Evolutionary conservation across 2,888 invertebrate genomes (phyloP).

Genomic region (Stenodema calcarata): DNA sequence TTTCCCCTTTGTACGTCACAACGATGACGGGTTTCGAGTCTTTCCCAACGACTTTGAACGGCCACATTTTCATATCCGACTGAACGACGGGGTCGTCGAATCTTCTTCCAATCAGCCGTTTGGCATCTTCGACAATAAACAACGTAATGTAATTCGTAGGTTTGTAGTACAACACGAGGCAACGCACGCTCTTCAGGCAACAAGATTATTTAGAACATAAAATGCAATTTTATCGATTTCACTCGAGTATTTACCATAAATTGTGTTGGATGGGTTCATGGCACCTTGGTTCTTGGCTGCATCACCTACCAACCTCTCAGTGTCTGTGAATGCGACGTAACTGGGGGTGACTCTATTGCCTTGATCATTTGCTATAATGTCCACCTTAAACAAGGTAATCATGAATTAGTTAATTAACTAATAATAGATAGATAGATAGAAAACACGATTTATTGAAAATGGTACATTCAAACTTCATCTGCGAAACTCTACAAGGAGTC

Average conservation of each 20-base stretch:
- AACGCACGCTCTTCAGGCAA: too few relatives aligned
- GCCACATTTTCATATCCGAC: slow-evolving; percentile 71
- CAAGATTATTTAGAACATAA: too few relatives aligned
- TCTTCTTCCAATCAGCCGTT: slow-evolving; percentile 71
- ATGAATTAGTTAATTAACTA: too few relatives aligned
- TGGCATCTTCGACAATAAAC: slow-evolving; percentile 70
- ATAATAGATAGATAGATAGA: too few relatives aligned
- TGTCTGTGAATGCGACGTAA: slow-evolving; percentile 86
- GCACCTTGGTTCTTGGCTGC: slow-evolving; percentile 85
- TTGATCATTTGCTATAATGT: slow-evolving; percentile 87
- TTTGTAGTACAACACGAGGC: too few relatives aligned
- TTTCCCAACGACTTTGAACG: slow-evolving; percentile 67
- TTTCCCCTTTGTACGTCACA: slow-evolving; percentile 62
- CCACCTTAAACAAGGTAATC: slow-evolving; percentile 63
- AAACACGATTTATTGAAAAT: too few relatives aligned
- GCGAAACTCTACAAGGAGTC: too few relatives aligned
- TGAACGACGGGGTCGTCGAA: slow-evolving; percentile 71
- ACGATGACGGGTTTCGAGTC: slow-evolving; percentile 63
- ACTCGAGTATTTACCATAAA: slow-evolving; percentile 51
- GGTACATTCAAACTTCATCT: too few relatives aligned
- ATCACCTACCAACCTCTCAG: slow-evolving; percentile 83
- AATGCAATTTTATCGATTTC: not conserved
- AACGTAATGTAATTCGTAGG: too few relatives aligned
- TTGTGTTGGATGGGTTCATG: slow-evolving; percentile 56
- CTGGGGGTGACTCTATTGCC: slow-evolving; percentile 87